Evolutionary conservation across 2,113 vertebrate species (phyloP), one percentile per base, ranked within the genome.

Genomic region (Neolamprologus ventralis): DNA sequence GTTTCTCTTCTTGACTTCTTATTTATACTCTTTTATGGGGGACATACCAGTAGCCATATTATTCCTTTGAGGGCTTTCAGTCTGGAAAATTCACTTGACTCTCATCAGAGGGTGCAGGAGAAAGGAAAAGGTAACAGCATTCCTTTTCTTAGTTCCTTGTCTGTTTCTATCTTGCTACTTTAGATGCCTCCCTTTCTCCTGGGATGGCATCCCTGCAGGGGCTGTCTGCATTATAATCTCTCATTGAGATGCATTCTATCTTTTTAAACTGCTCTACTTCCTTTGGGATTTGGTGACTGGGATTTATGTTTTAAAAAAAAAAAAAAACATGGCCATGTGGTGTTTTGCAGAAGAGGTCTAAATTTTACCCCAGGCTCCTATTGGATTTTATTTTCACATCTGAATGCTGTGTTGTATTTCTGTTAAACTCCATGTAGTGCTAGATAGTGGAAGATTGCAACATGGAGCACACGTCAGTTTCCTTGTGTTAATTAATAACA

Each of bases 401-500:
- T 42, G 68, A 42, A 75, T 84, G 12, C 28, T 45, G 19, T 60
- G 57, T 81, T 81, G 12, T 17, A 42, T 71, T 60, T 82, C 11
- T 33, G 4, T 78, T 28, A 31, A 49, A 10, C 71, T 49, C 14
- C 26, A 49, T 31, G 9, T 49, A 53, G 7, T 54, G 23, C 79
- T 58, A 53, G 35, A 65, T 71, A 57, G 54, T 49, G 63, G 31
- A n/a, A 58, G 35, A 49, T 68, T 87, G 80, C 85, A 81, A 57
- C 82, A 81, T 58, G 33, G 10, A 84, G 12, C 60, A 57, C 58
- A n/a, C 17, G 40, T 85, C 87, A 35, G 4, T 81, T 75, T 85
- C 31, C 14, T 63, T 40, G n/a, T 87, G 84, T 90, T 85, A 85
- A 80, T 84, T 88, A 91, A 88, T 84, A 82, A 90, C 65, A 78